phyloP scores from a whole-genome alignment of 1,140 invertebrate genomes.

The Polypedilum vanderplanki region DNA sequence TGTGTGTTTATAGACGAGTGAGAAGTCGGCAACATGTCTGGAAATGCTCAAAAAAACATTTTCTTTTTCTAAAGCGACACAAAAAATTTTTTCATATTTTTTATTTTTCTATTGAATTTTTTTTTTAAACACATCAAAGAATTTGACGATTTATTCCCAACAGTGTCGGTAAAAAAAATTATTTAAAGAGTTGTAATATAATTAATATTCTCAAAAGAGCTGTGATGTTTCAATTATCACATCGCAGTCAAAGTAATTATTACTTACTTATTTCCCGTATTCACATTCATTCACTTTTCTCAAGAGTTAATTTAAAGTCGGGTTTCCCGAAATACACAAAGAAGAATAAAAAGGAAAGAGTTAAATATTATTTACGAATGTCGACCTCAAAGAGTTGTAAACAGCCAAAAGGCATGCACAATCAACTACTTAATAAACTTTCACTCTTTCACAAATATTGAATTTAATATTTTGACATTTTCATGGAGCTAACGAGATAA shows the following conservation, averaged over 20 bases:
- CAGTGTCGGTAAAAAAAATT: too few species aligned
- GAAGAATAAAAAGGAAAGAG: too few species aligned
- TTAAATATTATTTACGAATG: neutral
- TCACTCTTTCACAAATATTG: neutral
- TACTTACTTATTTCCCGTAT: too few species aligned
- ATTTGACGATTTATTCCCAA: too few species aligned
- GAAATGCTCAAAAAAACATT: conserved; percentile 11
- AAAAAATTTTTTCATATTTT: neutral
- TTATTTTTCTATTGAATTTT: too few species aligned
- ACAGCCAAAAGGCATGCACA: neutral
- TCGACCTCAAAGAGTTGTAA: neutral
- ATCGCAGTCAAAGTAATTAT: neutral
- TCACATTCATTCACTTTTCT: too few species aligned
- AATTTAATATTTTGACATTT: conserved; percentile 20
- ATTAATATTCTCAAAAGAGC: conserved; percentile 4
- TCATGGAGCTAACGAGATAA: neutral
- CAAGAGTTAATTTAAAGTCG: too few species aligned
- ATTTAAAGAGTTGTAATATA: neutral
- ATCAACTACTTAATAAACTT: neutral
- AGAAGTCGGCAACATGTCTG: neutral
- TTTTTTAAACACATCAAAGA: too few species aligned
- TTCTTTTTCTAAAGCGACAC: neutral
- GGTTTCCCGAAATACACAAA: too few species aligned
- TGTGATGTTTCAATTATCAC: conserved; percentile 18
- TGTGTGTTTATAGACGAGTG: neutral